phyloP scores from a whole-genome alignment of 2,888 invertebrate species.

The Lampropteryx suffumata region DNA sequence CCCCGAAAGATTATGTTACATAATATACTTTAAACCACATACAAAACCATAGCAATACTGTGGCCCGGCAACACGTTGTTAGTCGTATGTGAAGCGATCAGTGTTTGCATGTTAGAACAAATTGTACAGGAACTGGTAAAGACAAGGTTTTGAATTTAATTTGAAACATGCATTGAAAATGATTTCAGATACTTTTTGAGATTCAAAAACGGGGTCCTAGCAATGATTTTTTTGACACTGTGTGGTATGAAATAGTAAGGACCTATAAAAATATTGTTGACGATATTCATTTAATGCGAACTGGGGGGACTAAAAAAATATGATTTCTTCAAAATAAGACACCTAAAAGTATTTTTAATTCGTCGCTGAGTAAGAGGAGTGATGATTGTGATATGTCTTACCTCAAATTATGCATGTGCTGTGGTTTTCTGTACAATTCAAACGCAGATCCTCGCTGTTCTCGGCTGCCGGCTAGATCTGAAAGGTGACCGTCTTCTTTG shows the following conservation, averaged over 20 bases:
- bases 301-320: too few relatives aligned
- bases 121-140: slow-evolving; percentile 69
- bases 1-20: slow-evolving; percentile 77
- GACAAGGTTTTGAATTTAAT: slow-evolving; percentile 32
- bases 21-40: slow-evolving; percentile 76
- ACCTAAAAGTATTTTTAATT: slow-evolving; percentile 22
- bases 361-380: background rate
- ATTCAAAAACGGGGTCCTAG: too few relatives aligned
- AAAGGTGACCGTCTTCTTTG: slow-evolving; percentile 18
- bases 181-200: background rate
- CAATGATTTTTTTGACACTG: too few relatives aligned
- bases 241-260: background rate
- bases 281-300: too few relatives aligned
- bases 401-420: slow-evolving; percentile 92
- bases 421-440: slow-evolving; percentile 95
- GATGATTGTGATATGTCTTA: slow-evolving; percentile 57
- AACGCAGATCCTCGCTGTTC: slow-evolving; percentile 97
- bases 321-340: too few relatives aligned
- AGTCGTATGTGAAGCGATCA: slow-evolving; percentile 82
- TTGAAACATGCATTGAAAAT: slow-evolving; percentile 56
- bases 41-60: slow-evolving; percentile 78
- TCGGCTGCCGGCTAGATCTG: slow-evolving; percentile 91
- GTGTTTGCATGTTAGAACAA: slow-evolving; percentile 84
- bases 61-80: slow-evolving; percentile 80
- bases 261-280: background rate